phyloP scores from a whole-genome alignment of 2,113 vertebrate species.

The Catagonus wagneri region DNA sequence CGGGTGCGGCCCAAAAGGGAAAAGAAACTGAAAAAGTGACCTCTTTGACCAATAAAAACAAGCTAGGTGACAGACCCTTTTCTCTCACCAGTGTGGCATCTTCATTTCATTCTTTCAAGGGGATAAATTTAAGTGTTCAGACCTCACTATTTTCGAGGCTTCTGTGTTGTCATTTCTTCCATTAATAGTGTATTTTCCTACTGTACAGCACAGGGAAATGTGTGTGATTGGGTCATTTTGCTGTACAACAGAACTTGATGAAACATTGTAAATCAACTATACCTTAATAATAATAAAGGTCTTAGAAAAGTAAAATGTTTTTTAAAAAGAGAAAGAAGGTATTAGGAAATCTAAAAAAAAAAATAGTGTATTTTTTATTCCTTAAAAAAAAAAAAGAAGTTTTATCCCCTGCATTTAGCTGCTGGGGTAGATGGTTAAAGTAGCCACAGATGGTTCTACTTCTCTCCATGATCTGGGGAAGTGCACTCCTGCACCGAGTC shows the following conservation, averaged over 20 bases:
- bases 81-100: neutral
- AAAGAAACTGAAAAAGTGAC: neutral
- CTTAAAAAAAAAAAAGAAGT: neutral
- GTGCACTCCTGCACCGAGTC: neutral
- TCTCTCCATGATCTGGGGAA: neutral
- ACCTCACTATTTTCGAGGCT: neutral
- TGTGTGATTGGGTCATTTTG: too few relatives aligned
- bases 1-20: too few relatives aligned
- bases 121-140: neutral
- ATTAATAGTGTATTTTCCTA: neutral
- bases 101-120: slow-evolving; percentile 27
- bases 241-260: too few relatives aligned
- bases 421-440: slow-evolving; percentile 2
- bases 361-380: too few relatives aligned
- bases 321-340: too few relatives aligned
- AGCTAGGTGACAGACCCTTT: neutral
- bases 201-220: too few relatives aligned
- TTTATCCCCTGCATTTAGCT: neutral
- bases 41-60: slow-evolving; percentile 26
- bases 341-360: too few relatives aligned
- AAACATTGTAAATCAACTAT: too few relatives aligned
- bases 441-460: neutral
- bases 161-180: neutral
- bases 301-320: too few relatives aligned
- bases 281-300: too few relatives aligned